phyloP scores from a whole-genome alignment of 2,888 invertebrate species.

The Tipula helvola region DNA sequence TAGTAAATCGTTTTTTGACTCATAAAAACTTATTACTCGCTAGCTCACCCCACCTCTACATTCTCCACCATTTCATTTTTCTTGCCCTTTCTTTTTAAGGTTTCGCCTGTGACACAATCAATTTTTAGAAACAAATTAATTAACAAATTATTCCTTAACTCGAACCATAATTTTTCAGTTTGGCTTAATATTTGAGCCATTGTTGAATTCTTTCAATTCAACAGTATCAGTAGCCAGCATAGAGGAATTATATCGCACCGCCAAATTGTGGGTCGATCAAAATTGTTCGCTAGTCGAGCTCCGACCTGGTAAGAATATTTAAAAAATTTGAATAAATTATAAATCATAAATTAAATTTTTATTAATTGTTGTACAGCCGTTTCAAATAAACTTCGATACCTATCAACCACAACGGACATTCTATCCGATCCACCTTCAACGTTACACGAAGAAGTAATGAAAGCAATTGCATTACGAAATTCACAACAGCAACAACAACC shows the following conservation, averaged over 20 bases:
- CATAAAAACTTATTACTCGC: too few species aligned
- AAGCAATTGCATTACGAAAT: constrained; percentile 42
- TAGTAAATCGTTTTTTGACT: too few species aligned
- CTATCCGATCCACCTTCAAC: constrained; percentile 71
- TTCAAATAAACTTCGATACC: constrained; percentile 74
- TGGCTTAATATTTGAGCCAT: constrained; percentile 78
- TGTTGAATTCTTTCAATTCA: constrained; percentile 82
- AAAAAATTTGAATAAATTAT: not conserved
- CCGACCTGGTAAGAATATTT: constrained; percentile 61
- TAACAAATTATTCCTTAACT: constrained; percentile 33
- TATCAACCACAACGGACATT: constrained; percentile 88
- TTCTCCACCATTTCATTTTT: too few species aligned
- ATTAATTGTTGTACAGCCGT: constrained; percentile 53
- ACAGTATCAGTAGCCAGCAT: constrained; percentile 85
- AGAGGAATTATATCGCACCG: constrained; percentile 83
- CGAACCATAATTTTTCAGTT: constrained; percentile 47
- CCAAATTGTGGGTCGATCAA: constrained; percentile 90
- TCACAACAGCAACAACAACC: not conserved
- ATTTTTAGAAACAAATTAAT: too few species aligned
- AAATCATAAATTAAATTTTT: not conserved
- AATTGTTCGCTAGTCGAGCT: constrained; percentile 90
- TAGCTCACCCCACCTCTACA: too few species aligned
- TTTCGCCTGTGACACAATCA: too few species aligned
- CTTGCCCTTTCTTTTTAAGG: too few species aligned
- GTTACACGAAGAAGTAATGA: constrained; percentile 78